Evolutionary conservation across 2,888 invertebrate species (phyloP).

Genomic region (Hyposoter didymator): DNA sequence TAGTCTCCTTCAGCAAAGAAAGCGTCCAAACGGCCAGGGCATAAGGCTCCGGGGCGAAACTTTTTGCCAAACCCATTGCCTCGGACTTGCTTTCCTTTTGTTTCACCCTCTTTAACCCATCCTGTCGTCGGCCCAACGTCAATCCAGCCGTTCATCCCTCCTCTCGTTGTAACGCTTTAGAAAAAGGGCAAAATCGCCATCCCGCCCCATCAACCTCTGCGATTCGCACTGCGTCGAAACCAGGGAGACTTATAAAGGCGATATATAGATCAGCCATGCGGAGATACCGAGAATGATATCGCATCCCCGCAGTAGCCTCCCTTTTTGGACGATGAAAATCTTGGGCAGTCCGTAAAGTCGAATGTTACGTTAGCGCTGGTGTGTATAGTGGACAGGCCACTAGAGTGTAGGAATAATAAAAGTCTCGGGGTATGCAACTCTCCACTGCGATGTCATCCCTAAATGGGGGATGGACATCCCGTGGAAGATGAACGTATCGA

Average conservation of each 20-base stretch:
- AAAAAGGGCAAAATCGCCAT: constrained; percentile 21
- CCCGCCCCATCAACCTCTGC: not conserved
- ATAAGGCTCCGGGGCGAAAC: constrained; percentile 21
- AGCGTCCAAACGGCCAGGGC: constrained; percentile 64
- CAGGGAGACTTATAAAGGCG: constrained; percentile 21
- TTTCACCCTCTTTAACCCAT: constrained; percentile 26
- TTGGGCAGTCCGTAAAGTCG: constrained; percentile 53
- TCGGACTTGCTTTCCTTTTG: constrained; percentile 55
- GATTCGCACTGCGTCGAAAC: constrained; percentile 18
- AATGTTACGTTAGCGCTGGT: constrained; percentile 50
- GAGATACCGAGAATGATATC: constrained; percentile 33
- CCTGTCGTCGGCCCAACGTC: constrained; percentile 34
- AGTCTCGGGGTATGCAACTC: constrained; percentile 53
- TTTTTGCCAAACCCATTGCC: constrained; percentile 46
- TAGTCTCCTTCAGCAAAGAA: constrained; percentile 66
- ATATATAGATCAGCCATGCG: constrained; percentile 28
- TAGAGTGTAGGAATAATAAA: constrained; percentile 40
- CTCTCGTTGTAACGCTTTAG: constrained; percentile 36
- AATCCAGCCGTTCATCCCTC: constrained; percentile 39
- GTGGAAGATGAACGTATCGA: not conserved
- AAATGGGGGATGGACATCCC: constrained; percentile 46
- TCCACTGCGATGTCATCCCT: constrained; percentile 50
- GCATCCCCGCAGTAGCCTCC: constrained; percentile 1
- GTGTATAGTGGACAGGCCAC: not conserved
- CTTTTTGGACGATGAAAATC: constrained; percentile 37